phyloP scores from a whole-genome alignment of 2,113 vertebrate species.

The Kryptolebias marmoratus region DNA sequence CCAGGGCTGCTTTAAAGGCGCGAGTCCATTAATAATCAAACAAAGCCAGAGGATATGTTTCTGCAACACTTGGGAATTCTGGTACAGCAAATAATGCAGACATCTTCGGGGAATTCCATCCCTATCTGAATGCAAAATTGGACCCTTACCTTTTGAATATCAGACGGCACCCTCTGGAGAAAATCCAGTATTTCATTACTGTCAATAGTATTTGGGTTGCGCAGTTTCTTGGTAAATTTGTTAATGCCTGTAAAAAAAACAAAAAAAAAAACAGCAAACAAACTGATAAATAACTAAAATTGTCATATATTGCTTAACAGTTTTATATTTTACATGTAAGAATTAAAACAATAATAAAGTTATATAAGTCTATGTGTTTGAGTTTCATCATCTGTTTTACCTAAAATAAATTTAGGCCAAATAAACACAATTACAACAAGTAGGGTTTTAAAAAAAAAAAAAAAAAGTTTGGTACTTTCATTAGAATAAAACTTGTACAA shows the following conservation, averaged over 20 bases:
- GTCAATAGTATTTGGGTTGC: constrained; percentile 92
- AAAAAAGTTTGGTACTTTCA: background rate
- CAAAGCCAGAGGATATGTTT: constrained; percentile 78
- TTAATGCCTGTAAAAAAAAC: constrained; percentile 88
- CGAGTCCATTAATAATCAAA: constrained; percentile 82
- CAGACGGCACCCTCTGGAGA: constrained; percentile 96
- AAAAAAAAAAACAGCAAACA: constrained; percentile 59
- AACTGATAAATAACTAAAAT: constrained; percentile 70
- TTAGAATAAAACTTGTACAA: constrained; percentile 6
- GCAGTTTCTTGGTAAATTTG: constrained; percentile 98
- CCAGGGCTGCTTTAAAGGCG: constrained; percentile 69
- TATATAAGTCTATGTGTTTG: constrained; percentile 4
- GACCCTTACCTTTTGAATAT: constrained; percentile 95
- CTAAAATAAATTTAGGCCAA: constrained; percentile 12
- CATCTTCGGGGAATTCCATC: constrained; percentile 75
- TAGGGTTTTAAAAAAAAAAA: background rate
- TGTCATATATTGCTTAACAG: constrained; percentile 9
- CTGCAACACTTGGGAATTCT: constrained; percentile 78
- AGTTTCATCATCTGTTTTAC: constrained; percentile 9
- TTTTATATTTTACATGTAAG: constrained; percentile 26
- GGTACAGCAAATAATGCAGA: constrained; percentile 77
- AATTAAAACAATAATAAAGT: constrained; percentile 20
- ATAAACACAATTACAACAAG: background rate
- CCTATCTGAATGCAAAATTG: constrained; percentile 76
- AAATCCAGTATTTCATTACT: constrained; percentile 95